phyloP scores from a whole-genome alignment of 30 jellyfish, hydroid and myxozoan genomes.

The Cassiopea andromeda region DNA sequence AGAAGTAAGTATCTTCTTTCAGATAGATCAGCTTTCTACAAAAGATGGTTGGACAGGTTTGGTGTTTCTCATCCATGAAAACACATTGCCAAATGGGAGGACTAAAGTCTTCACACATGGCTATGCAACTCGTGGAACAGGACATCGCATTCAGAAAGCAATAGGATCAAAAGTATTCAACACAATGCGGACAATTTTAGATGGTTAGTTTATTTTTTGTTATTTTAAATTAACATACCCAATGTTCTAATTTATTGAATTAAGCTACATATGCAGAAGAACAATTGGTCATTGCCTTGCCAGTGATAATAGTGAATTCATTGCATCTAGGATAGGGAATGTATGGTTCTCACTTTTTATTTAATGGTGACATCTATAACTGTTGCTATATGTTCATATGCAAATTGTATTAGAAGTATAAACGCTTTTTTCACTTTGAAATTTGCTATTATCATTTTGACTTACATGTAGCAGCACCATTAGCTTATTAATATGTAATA shows the following conservation, averaged over 20 bases:
- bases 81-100: neutral
- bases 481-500: neutral
- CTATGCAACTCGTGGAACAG: slow-evolving; percentile 11
- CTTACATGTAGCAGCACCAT: neutral
- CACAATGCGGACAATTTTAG: neutral
- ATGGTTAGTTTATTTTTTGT: neutral
- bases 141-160: neutral
- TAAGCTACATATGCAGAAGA: neutral
- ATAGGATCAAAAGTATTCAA: neutral
- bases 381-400: too few relatives aligned
- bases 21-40: slow-evolving; percentile 30
- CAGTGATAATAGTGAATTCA: too few relatives aligned
- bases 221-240: neutral
- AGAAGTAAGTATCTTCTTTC: neutral
- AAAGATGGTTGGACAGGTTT: slow-evolving; percentile 24
- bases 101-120: slow-evolving; percentile 4
- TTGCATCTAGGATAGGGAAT: too few relatives aligned
- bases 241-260: neutral
- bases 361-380: too few relatives aligned
- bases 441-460: neutral
- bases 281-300: neutral
- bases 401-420: too few relatives aligned
- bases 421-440: too few relatives aligned
- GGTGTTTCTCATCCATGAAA: slow-evolving; percentile 16
- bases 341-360: too few relatives aligned